A percentile compares a stretch with the other conserved stretches of the same genome.
phyloP scores from a whole-genome alignment of 2,888 invertebrate species.

The Morpho helenor region DNA sequence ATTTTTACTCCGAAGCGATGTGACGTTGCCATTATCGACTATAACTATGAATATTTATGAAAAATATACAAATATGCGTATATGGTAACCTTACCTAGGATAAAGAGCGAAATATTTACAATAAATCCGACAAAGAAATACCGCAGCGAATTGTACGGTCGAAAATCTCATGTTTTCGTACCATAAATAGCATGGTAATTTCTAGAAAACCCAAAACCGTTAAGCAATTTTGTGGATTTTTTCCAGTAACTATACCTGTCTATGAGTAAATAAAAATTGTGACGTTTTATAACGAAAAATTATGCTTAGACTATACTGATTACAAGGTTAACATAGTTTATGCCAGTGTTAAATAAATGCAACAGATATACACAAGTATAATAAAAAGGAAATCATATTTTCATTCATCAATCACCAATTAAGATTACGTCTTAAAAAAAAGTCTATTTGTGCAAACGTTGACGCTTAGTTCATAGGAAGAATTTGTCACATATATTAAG shows the following conservation, averaged over 20 bases:
- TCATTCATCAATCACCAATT: no score
- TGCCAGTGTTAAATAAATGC: slow-evolving; percentile 61
- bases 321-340: slow-evolving; percentile 13
- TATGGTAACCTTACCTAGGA: slow-evolving; percentile 53
- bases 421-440: no score
- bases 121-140: slow-evolving; percentile 24
- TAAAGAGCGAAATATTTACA: slow-evolving; percentile 58
- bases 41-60: slow-evolving; percentile 46
- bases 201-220: neutral
- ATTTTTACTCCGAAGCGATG: slow-evolving; percentile 58
- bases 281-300: slow-evolving; percentile 25
- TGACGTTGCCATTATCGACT: slow-evolving; percentile 35
- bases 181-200: slow-evolving; percentile 24
- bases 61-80: slow-evolving; percentile 70
- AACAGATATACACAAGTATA: slow-evolving; percentile 63
- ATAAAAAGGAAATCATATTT: slow-evolving; percentile 6
- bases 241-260: no score
- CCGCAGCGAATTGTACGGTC: slow-evolving; percentile 28
- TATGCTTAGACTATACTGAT: slow-evolving; percentile 15
- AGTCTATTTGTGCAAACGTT: no score
- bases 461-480: no score
- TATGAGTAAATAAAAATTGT: slow-evolving; percentile 23
- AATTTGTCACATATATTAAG: no score
- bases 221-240: no score
- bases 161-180: slow-evolving; percentile 39